A percentile compares a stretch with the other conserved stretches of the same genome.
Conservation (phyloP, 2,888 invertebrate species). For the Cheilosia grossa region DNA sequence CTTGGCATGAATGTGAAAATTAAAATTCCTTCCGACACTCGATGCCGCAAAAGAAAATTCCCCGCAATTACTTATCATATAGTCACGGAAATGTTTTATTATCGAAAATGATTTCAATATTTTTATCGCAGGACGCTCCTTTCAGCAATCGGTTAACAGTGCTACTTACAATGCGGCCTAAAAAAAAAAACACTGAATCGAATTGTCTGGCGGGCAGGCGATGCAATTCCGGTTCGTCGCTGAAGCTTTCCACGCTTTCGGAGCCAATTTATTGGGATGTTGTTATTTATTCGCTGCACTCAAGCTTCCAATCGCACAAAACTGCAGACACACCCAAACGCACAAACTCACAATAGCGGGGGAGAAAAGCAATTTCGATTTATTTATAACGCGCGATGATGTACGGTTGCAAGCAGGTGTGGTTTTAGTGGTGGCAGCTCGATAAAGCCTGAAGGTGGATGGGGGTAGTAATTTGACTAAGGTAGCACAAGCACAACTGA, state of each 20-base stretch:
- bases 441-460: not conserved
- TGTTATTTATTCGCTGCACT: slow-evolving; percentile 44
- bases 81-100: slow-evolving; percentile 6
- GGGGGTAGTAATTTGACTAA: slow-evolving; percentile 36
- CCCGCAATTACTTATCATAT: slow-evolving; percentile 21
- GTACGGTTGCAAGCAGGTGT: slow-evolving; percentile 52
- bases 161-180: not conserved
- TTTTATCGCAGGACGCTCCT: not conserved
- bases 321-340: slow-evolving; percentile 16
- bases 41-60: slow-evolving; percentile 5
- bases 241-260: slow-evolving; percentile 16
- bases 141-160: not conserved
- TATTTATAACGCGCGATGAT: slow-evolving; percentile 57
- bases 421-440: slow-evolving; percentile 17
- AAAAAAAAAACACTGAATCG: slow-evolving; percentile 5
- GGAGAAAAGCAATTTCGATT: slow-evolving; percentile 67
- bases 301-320: slow-evolving; percentile 14
- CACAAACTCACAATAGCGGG: not conserved
- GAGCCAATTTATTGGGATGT: slow-evolving; percentile 46
- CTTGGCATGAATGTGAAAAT: slow-evolving; percentile 14
- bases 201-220: slow-evolving; percentile 10
- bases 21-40: slow-evolving; percentile 39
- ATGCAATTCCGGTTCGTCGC: not conserved
- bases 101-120: not conserved
- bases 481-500: slow-evolving; percentile 10